Conservation (phyloP, 2,797 vertebrate species). For the Galago senegalensis region DNA sequence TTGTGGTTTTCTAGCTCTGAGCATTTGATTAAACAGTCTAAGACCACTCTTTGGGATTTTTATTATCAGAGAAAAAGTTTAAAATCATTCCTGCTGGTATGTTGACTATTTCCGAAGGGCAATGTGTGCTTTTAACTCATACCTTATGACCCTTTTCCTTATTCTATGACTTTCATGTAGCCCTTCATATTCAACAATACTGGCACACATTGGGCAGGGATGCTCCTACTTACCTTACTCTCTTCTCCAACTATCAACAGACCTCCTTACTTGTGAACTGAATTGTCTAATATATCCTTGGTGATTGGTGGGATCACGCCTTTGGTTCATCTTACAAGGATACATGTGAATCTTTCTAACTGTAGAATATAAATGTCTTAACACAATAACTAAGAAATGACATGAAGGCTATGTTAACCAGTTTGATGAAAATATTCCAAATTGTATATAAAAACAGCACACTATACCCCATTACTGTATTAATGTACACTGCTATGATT, state of each 20-base stretch:
- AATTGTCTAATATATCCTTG: neutral
- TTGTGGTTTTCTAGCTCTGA: neutral
- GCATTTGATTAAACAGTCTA: neutral
- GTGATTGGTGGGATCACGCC: too few relatives aligned
- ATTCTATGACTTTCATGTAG: neutral
- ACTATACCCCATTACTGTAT: too few relatives aligned
- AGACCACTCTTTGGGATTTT: neutral
- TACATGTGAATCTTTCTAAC: too few relatives aligned
- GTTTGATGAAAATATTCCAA: too few relatives aligned
- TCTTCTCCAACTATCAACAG: neutral
- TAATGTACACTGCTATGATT: too few relatives aligned
- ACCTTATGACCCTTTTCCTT: neutral
- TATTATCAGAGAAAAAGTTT: neutral
- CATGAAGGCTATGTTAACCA: too few relatives aligned
- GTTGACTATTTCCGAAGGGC: neutral
- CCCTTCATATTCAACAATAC: neutral
- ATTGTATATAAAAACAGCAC: too few relatives aligned
- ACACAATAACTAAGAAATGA: too few relatives aligned
- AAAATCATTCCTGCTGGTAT: neutral
- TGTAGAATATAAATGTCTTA: too few relatives aligned
- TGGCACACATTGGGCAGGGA: neutral
- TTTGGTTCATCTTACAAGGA: too few relatives aligned
- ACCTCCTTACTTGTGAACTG: neutral
- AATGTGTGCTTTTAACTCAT: neutral
- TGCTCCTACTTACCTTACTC: neutral